Base-by-base conservation (phyloP, 1,140 invertebrate genomes). In the Bombus confusus region DNA sequence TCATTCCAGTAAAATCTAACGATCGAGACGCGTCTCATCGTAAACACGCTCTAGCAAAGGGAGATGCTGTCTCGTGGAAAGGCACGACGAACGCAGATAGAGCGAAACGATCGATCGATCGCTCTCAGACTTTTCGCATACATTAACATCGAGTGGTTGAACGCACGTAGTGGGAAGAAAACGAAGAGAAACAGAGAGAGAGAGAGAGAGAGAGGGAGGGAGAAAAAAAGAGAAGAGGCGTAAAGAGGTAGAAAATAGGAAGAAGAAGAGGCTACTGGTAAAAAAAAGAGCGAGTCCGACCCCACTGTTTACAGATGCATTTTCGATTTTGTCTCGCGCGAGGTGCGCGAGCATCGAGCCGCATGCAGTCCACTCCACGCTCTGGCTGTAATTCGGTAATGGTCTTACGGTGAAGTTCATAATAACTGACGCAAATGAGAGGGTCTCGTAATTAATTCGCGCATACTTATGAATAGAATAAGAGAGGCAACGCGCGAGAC, bases 371-470 rank as follows among this genome's bases (percentile, higher is more conserved):
- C 66, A 68, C 74, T 68, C 59, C 59, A 37, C 28, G 13, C 73
- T 79, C 52, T 59, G 57, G 28, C 62, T 66, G 82, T 89, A 89
- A 90, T 90, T 85, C 82, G 86, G 86, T 86, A 90, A 90, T 87
- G 86, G 80, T 89, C 71, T 90, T 85, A 77, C 75, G 66, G 71
- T 37, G 66, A 89, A 83, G 79, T 89, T 89, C 86, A 81, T 89
- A 87, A 90, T 89, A 90, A 90, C 88, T 73, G 76, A 80, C 86
- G 83, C 87, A 89, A 89, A 89, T 86, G 88, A 89, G 88, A 89
- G 71, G 79, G 68, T 79, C 86, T 80, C 37, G 86, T 89, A 89
- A 90, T 90, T 90, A 90, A 90, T 87, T 89, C 76, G 47, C 69
- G 88, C 68, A 82, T 80, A 72, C 62, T 71, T 86, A 41, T 79